Evolutionary conservation across 1,140 invertebrate species (phyloP).

Genomic region (Elymnias hypermnestra): DNA sequence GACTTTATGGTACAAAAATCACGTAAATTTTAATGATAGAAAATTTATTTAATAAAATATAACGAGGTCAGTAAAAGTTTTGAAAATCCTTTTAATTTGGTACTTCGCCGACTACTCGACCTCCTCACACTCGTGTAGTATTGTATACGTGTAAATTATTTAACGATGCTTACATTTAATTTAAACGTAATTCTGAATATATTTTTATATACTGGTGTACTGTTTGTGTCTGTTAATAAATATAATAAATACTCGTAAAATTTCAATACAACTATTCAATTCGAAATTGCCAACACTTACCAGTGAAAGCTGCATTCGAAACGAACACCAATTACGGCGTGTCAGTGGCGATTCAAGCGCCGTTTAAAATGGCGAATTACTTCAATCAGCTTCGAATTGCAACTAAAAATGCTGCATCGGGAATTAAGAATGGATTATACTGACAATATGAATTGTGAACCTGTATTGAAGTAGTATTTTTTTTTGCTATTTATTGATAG

Average conservation of each 20-base stretch:
- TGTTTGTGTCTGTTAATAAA: neutral
- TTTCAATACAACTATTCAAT: conserved; percentile 9
- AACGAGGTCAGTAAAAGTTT: neutral
- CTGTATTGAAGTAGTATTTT: too few species aligned
- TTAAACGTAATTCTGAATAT: neutral
- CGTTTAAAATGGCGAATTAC: conserved; percentile 7
- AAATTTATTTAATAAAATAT: neutral
- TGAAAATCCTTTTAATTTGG: conserved; percentile 2
- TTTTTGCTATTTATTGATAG: too few species aligned
- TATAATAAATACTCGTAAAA: neutral
- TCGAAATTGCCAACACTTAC: conserved; percentile 14
- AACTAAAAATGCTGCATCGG: neutral
- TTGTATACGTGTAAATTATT: neutral
- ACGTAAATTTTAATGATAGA: too few species aligned
- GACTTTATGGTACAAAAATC: too few species aligned
- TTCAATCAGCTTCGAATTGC: neutral
- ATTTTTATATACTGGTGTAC: neutral
- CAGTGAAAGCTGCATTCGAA: conserved; percentile 13
- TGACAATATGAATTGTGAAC: too few species aligned
- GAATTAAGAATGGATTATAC: neutral
- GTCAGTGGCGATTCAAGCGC: conserved; percentile 18
- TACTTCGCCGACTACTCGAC: neutral
- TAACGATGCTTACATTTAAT: neutral
- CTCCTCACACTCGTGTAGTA: neutral
- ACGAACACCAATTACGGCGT: conserved; percentile 19